These are phyloP conservation scores for Leptinotarsa defecta DNA, from an alignment of 1,140 invertebrate species.

Conservation along the genomic window DNA sequence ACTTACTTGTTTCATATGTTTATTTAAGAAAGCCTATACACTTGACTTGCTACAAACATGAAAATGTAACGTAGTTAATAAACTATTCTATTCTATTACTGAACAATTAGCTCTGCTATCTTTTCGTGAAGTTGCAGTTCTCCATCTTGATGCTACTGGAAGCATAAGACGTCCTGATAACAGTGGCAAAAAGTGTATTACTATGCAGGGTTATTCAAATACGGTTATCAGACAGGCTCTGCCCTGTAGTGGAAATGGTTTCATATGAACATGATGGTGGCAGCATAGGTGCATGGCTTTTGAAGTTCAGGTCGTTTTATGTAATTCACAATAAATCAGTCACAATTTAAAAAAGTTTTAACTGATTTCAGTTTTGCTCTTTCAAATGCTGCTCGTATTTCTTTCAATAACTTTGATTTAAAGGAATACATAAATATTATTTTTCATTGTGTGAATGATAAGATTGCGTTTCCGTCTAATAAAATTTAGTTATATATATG, in stretches of 20 bases:
- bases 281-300: constrained; percentile 10
- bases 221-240: not conserved
- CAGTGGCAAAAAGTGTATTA: not conserved
- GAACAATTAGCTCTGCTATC: constrained; percentile 1
- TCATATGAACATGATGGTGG: constrained; percentile 17
- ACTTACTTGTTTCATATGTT: too few relatives aligned
- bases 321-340: not conserved
- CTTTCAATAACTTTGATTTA: constrained; percentile 1
- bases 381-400: too few relatives aligned
- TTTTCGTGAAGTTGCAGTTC: not conserved
- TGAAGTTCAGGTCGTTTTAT: not conserved
- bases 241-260: constrained; percentile 18
- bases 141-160: constrained; percentile 27
- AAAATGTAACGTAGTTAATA: too few relatives aligned
- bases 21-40: too few relatives aligned
- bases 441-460: not conserved
- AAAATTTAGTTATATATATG: constrained; percentile 1
- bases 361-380: too few relatives aligned
- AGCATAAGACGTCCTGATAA: constrained; percentile 12
- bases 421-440: constrained; percentile 10
- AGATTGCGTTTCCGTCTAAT: not conserved
- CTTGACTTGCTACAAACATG: too few relatives aligned
- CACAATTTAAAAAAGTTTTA: too few relatives aligned
- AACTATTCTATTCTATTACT: not conserved
- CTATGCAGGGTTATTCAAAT: constrained; percentile 21